phyloP scores from a whole-genome alignment of 1,140 invertebrate genomes.

The Akabosia matsudoensis region DNA sequence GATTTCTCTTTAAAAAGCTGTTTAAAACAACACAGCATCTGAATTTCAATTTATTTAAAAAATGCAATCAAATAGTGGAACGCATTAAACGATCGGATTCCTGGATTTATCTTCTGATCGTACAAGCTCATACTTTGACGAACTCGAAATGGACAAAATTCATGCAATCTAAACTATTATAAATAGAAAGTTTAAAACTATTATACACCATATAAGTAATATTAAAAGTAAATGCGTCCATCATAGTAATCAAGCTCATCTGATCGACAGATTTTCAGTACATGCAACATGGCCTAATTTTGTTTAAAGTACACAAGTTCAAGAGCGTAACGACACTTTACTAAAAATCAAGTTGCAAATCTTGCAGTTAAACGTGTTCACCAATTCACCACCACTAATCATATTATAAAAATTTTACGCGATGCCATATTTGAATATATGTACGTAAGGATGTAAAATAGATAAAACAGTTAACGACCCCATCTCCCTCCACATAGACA shows the following conservation, averaged over 20 bases:
- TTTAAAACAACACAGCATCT: no score
- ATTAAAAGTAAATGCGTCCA: neutral
- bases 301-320: neutral
- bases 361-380: neutral
- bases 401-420: constrained; percentile 4
- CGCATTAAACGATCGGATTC: no score
- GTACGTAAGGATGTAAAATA: neutral
- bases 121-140: no score
- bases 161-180: neutral
- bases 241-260: no score
- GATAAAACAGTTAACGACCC: neutral
- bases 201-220: neutral
- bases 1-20: no score
- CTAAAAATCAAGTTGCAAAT: neutral
- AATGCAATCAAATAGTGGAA: no score
- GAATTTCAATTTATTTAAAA: no score
- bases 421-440: no score
- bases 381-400: no score
- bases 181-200: neutral
- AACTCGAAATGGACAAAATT: neutral
- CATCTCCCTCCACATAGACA: no score
- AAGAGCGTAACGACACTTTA: constrained; percentile 13
- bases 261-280: neutral
- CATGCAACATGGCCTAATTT: neutral
- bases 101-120: no score